Conservation (phyloP, 2,113 vertebrate species). For the Isichthys henryi region DNA sequence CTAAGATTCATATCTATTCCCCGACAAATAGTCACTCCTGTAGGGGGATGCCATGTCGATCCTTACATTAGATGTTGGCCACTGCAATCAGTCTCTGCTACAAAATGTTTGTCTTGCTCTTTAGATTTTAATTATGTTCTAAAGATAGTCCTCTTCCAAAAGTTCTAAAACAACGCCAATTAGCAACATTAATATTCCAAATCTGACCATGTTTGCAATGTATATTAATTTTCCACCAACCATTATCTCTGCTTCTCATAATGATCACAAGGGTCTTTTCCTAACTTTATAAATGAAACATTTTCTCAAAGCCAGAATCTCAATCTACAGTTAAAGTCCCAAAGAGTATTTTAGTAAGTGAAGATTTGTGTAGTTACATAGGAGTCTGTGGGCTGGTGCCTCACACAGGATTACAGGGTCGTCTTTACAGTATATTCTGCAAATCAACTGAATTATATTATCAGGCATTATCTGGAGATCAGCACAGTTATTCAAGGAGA, state of each 20-base stretch:
- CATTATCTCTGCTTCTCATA: neutral
- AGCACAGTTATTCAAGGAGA: neutral
- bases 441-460: neutral
- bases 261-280: neutral
- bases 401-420: neutral
- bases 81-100: neutral
- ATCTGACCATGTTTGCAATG: neutral
- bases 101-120: neutral
- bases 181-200: neutral
- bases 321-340: neutral
- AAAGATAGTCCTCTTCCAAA: neutral
- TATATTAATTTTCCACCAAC: neutral
- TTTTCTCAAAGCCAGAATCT: neutral
- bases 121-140: neutral
- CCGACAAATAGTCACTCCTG: neutral
- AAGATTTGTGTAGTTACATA: neutral
- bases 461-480: neutral
- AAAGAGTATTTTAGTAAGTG: neutral
- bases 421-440: neutral
- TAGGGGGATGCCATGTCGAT: neutral
- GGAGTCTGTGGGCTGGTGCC: neutral
- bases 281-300: neutral
- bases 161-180: neutral
- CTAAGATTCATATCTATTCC: neutral
- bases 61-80: neutral